Conservation (phyloP, 1,140 invertebrate species). For the Colletes gigas region DNA sequence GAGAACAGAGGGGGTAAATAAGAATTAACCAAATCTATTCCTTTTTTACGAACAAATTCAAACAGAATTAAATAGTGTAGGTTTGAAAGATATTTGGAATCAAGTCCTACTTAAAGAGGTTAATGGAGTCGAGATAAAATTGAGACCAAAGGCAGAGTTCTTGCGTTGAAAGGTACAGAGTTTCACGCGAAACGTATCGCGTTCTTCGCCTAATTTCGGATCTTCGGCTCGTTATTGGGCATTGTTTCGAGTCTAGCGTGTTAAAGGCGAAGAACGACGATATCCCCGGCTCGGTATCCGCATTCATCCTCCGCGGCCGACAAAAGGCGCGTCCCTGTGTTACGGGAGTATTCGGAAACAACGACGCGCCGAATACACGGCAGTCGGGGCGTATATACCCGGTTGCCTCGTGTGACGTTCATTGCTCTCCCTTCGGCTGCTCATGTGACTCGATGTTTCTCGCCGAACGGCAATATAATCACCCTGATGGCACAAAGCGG, state of each 20-base stretch:
- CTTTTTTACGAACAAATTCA: too few relatives aligned
- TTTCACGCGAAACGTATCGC: background rate
- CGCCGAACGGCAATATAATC: constrained; percentile 78
- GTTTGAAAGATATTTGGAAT: too few relatives aligned
- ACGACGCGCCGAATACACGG: constrained; percentile 48
- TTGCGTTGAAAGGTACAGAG: too few relatives aligned
- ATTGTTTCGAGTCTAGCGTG: constrained; percentile 21
- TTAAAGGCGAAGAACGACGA: constrained; percentile 39
- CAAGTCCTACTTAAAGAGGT: too few relatives aligned
- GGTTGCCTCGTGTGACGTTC: constrained; percentile 61
- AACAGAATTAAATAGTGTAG: too few relatives aligned
- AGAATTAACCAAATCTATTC: too few relatives aligned
- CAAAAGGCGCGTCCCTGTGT: constrained; percentile 60
- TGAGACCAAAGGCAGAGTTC: too few relatives aligned
- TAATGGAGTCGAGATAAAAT: too few relatives aligned
- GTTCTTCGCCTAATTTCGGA: constrained; percentile 29
- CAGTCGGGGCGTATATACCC: constrained; percentile 27
- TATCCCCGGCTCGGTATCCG: constrained; percentile 29
- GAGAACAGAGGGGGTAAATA: too few relatives aligned
- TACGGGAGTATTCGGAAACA: constrained; percentile 43
- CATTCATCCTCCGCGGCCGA: constrained; percentile 42
- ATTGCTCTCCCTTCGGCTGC: constrained; percentile 53
- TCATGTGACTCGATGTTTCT: constrained; percentile 73
- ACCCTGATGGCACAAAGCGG: constrained; percentile 78
- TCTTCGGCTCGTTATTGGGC: constrained; percentile 40